These are phyloP conservation scores for Ceryle rudis DNA, from an alignment of 2,797 vertebrate genomes.

Conservation along the genomic window DNA sequence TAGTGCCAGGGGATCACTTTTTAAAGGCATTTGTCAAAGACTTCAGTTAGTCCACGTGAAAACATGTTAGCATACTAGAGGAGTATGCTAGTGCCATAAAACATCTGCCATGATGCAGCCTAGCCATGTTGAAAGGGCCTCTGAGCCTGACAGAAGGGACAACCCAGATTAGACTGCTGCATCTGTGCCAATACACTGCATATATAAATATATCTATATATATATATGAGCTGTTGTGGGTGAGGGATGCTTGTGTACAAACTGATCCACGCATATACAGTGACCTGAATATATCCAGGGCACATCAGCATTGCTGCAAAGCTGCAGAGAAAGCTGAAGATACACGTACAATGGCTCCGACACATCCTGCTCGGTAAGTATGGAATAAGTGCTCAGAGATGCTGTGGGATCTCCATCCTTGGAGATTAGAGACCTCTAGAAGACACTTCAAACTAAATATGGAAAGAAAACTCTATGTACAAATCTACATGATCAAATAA, in stretches of 20 bases:
- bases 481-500: not conserved
- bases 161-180: not conserved
- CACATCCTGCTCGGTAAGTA: not conserved
- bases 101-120: not conserved
- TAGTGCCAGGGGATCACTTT: not conserved
- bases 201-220: no score
- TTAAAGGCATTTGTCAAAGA: not conserved
- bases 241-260: not conserved
- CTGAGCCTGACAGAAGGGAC: not conserved
- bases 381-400: not conserved
- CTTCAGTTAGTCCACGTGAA: not conserved
- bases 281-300: not conserved
- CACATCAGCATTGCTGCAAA: not conserved
- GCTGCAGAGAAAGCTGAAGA: not conserved
- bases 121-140: not conserved
- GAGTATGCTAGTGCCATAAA: not conserved
- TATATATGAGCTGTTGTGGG: not conserved
- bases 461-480: not conserved
- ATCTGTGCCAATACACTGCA: not conserved
- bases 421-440: not conserved
- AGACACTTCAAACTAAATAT: not conserved
- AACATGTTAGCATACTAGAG: not conserved
- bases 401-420: not conserved
- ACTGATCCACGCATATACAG: not conserved
- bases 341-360: rapidly evolving